phyloP scores from a whole-genome alignment of 2,888 invertebrate species.

The Antitype chi region DNA sequence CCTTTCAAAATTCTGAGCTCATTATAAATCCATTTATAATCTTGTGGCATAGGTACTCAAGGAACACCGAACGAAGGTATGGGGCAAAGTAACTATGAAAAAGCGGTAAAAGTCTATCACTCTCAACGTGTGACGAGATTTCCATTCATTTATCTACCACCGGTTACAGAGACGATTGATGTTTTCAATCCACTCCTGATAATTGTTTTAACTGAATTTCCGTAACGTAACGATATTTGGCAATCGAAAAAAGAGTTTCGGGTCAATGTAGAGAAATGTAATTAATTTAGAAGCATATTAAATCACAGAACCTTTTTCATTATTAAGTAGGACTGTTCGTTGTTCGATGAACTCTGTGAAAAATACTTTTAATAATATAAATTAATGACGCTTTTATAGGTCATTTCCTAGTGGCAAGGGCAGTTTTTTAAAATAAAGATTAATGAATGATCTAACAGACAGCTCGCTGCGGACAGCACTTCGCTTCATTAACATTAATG shows the following conservation, averaged over 20 bases:
- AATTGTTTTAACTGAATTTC: constrained; percentile 54
- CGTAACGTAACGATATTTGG: constrained; percentile 39
- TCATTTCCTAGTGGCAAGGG: constrained; percentile 20
- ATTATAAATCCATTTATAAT: constrained; percentile 61
- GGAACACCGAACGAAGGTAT: constrained; percentile 18
- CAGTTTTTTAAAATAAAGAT: constrained; percentile 29
- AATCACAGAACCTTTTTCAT: constrained; percentile 48
- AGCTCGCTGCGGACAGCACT: constrained; percentile 50
- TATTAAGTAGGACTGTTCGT: constrained; percentile 33
- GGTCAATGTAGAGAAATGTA: constrained; percentile 38
- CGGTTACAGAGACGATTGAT: constrained; percentile 48
- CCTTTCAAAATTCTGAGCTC: constrained; percentile 36
- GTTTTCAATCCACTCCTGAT: constrained; percentile 55
- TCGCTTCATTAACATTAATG: constrained; percentile 81
- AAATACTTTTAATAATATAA: constrained; percentile 36
- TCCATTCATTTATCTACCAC: constrained; percentile 50
- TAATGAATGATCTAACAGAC: constrained; percentile 48
- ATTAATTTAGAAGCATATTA: constrained; percentile 46
- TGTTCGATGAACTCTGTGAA: constrained; percentile 11
- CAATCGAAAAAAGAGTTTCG: constrained; percentile 44
- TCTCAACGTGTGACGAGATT: constrained; percentile 40
- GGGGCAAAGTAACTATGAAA: constrained; percentile 21
- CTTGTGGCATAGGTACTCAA: constrained; percentile 28
- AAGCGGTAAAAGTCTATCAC: constrained; percentile 32
- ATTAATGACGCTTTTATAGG: constrained; percentile 44